Conservation (phyloP, 2,888 invertebrate species). For the Cryptophagus acutangulus region DNA sequence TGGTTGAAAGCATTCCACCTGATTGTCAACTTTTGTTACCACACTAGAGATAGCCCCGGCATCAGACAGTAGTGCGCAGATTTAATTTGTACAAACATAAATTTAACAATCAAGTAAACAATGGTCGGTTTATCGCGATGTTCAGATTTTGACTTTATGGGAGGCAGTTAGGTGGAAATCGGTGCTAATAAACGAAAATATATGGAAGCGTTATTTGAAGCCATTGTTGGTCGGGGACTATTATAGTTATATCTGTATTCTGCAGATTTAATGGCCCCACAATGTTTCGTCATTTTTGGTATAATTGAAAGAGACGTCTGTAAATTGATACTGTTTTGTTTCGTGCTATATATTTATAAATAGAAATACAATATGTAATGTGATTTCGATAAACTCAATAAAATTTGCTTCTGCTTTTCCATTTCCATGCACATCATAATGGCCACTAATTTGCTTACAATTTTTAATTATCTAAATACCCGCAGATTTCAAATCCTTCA, state of each 20-base stretch:
- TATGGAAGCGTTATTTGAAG: conserved; percentile 37
- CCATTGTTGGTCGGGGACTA: conserved; percentile 35
- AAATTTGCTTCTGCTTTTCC: conserved; percentile 6
- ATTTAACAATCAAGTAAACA: conserved; percentile 51
- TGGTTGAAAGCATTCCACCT: conserved; percentile 29
- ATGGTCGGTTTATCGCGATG: conserved; percentile 49
- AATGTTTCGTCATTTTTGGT: conserved; percentile 39
- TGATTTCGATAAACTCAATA: conserved; percentile 4
- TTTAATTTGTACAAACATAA: conserved; percentile 52
- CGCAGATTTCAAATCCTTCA: no score
- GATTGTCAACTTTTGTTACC: conserved; percentile 48
- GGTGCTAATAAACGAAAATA: conserved; percentile 47
- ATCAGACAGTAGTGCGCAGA: conserved; percentile 42
- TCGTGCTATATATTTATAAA: background rate
- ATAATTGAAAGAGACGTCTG: conserved; percentile 38
- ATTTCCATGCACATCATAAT: no score
- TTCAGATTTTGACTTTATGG: conserved; percentile 49
- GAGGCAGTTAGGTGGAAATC: conserved; percentile 46
- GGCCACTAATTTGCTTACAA: no score
- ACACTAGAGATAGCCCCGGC: no score
- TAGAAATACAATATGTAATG: conserved; percentile 3
- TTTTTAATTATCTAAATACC: no score
- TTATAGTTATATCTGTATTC: conserved; percentile 42
- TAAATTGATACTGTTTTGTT: conserved; percentile 32
- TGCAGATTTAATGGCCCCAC: conserved; percentile 39